Evolutionary conservation across 2,113 vertebrate species (phyloP), one percentile per base, ranked within the genome.

Genomic region (Centropus bengalensis): DNA sequence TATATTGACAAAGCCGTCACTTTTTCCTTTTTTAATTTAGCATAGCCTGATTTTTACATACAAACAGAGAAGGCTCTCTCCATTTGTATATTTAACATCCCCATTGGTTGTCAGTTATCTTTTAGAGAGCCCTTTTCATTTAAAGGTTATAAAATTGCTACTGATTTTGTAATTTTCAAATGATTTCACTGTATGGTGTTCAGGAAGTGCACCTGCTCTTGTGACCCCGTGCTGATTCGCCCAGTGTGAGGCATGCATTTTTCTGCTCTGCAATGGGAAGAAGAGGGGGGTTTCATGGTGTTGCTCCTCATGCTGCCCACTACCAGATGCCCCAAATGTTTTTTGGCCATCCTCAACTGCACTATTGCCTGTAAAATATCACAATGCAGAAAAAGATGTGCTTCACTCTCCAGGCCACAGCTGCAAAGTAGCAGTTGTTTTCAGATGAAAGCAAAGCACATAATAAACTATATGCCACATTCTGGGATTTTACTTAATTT

Each of bases 71-170:
- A 60, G 59, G 32, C 88, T 94, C 33, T 47, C 67, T 88, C 36
- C 33, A 30, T 5, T 42, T 81, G 12, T 23, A 49, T 86, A 27
- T 67, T 96, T 96, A 79, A 90, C 54, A 66, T 90, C 49, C 26
- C 60, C 36, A 21, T 63, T 30, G 18, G 6, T 56, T 66, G 27
- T 85, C 62, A 56, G 26, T 88, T 93, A 47, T 47, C 27, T 90
- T 93, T 77, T 70, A 82, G 32, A 3, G 17, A n/a, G 52, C 27
- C 47, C 51, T 84, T 91, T 94, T 94, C 38, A 42, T 56, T 59
- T 92, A 63, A 78, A 75, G 27, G n/a, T 95, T 94, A 89, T 68
- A 81, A 55, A 86, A 63, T 86, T 96, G 55, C 32, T 49, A 64
- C 47, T 60, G 24, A 54, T 60, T 75, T 69, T 54, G 45, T 92